These are phyloP conservation scores for Leptoclinus maculatus DNA, from an alignment of 2,797 vertebrate genomes.

Conservation along the genomic window DNA sequence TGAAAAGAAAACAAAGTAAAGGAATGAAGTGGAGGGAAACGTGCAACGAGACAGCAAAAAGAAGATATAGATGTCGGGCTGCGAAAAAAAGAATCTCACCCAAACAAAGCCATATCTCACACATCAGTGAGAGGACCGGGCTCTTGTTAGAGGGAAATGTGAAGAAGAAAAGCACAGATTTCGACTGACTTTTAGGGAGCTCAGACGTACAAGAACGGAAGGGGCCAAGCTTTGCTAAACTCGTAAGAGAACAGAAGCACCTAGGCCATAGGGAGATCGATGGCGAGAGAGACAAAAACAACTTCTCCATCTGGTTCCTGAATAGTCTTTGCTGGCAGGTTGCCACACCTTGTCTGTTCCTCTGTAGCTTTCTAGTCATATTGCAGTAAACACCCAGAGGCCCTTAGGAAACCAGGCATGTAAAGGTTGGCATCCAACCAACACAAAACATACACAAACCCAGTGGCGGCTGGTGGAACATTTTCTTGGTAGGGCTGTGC, in stretches of 20 bases:
- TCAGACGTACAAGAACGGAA: conserved; percentile 42
- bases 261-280: conserved; percentile 59
- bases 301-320: conserved; percentile 71
- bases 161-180: conserved; percentile 12
- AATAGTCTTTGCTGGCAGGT: conserved; percentile 60
- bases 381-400: conserved; percentile 64
- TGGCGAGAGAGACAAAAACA: conserved; percentile 56
- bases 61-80: neutral
- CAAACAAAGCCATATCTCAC: neutral
- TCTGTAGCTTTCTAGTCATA: conserved; percentile 60
- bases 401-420: conserved; percentile 65
- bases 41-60: neutral
- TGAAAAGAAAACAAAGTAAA: conserved; percentile 1
- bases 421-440: conserved; percentile 61
- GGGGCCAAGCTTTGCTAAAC: conserved; percentile 44
- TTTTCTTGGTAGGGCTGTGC: no score
- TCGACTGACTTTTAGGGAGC: conserved; percentile 28
- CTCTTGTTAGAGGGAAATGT: neutral
- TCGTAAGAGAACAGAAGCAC: conserved; percentile 52
- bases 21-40: conserved; percentile 9
- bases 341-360: conserved; percentile 61
- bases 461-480: no score
- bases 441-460: conserved; percentile 64
- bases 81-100: neutral
- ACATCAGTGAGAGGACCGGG: neutral